phyloP scores from a whole-genome alignment of 2,888 invertebrate species.

The Mylabris sibirica region DNA sequence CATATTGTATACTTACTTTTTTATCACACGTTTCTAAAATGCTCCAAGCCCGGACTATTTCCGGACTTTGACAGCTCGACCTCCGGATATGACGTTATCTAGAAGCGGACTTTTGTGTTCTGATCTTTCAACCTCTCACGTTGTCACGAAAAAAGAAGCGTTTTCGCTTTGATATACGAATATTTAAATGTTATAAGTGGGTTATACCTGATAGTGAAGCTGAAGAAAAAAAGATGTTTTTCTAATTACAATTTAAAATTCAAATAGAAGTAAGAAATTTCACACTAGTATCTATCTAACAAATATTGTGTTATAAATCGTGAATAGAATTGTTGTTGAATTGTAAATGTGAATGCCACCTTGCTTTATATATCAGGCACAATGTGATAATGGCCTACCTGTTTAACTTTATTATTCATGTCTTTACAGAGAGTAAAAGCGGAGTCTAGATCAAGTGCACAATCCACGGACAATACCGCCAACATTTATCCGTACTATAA shows the following conservation, averaged over 20 bases:
- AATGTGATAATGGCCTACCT: slow-evolving; percentile 59
- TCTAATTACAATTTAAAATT: too few species aligned
- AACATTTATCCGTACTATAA: slow-evolving; percentile 60
- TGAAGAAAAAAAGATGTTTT: too few species aligned
- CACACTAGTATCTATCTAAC: slow-evolving; percentile 39
- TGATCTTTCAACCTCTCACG: slow-evolving; percentile 47
- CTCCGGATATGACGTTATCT: slow-evolving; percentile 61
- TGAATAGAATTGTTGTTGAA: slow-evolving; percentile 43
- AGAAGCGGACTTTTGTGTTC: slow-evolving; percentile 52
- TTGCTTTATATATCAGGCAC: slow-evolving; percentile 56
- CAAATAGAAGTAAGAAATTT: slow-evolving; percentile 44
- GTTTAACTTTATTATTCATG: slow-evolving; percentile 60
- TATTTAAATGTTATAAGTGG: too few species aligned
- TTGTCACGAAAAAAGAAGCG: slow-evolving; percentile 25
- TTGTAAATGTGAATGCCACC: slow-evolving; percentile 51
- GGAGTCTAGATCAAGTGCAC: slow-evolving; percentile 58
- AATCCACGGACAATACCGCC: slow-evolving; percentile 59
- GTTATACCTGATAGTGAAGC: slow-evolving; percentile 17
- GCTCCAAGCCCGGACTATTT: slow-evolving; percentile 59
- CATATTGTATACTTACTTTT: slow-evolving; percentile 53
- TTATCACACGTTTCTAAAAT: slow-evolving; percentile 56
- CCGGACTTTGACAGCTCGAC: slow-evolving; percentile 61
- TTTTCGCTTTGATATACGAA: too few species aligned
- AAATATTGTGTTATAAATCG: slow-evolving; percentile 36
- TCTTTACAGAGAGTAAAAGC: slow-evolving; percentile 51